Conservation (phyloP, 2,888 invertebrate species). For the Unio pictorum region DNA sequence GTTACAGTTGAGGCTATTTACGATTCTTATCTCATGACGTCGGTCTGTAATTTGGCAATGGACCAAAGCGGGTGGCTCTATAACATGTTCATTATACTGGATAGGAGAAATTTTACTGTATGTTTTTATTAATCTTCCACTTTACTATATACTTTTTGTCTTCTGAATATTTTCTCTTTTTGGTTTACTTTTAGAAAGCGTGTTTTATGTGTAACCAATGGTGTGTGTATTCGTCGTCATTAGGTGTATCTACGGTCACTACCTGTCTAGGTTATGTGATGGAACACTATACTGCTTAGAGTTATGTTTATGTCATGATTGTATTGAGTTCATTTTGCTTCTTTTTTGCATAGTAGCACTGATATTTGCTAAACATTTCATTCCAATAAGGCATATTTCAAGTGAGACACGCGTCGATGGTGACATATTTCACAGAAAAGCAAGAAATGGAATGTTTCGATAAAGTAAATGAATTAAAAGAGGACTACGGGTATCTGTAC, state of each 20-base stretch:
- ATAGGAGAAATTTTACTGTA: constrained; percentile 26
- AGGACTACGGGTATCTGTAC: too few relatives aligned
- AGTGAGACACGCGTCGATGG: too few relatives aligned
- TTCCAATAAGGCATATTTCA: too few relatives aligned
- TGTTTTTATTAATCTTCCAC: too few relatives aligned
- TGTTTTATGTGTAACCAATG: not conserved
- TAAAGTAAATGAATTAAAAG: too few relatives aligned
- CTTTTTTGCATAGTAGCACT: not conserved
- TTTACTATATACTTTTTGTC: too few relatives aligned
- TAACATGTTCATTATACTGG: constrained; percentile 25
- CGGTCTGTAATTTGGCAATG: constrained; percentile 23
- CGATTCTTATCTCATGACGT: constrained; percentile 28
- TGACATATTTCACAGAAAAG: too few relatives aligned
- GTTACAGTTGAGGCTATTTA: constrained; percentile 35
- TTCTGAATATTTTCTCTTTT: too few relatives aligned
- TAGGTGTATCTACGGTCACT: constrained; percentile 35
- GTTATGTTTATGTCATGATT: constrained; percentile 35
- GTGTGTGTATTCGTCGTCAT: constrained; percentile 37
- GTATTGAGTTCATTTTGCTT: constrained; percentile 20
- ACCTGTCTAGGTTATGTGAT: constrained; percentile 38
- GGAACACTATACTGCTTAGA: constrained; percentile 33
- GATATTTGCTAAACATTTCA: too few relatives aligned
- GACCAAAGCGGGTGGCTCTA: constrained; percentile 21
- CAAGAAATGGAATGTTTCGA: too few relatives aligned
- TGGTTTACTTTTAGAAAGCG: too few relatives aligned